Base-by-base conservation (phyloP, 2,113 vertebrate species). In the Xiphophorus couchianus region DNA sequence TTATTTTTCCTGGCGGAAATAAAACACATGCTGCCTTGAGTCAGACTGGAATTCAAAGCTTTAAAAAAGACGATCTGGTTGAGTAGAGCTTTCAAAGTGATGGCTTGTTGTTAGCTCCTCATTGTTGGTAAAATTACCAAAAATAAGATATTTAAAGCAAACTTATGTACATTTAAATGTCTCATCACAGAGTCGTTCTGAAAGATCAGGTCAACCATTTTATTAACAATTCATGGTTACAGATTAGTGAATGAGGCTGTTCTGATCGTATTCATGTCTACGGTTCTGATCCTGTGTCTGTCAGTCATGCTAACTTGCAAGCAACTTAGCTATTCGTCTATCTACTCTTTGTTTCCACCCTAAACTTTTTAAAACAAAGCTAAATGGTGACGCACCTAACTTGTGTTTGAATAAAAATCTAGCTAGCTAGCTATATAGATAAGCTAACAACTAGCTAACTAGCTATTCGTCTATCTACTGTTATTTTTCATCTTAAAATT, bases 101-200 rank as follows among this genome's bases (percentile, higher is more conserved):
- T 22, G 29, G 25, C 11, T 33, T 22, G 4, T 13, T 15, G 37
- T 77, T 51, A n/a, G 13, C 37, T 54, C 19, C 62, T 51, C 14
- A 2, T 35, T 69, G 62, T 73, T 71, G 10, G 27, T 63, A 71
- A 17, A 51, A 11, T 54, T 29, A 78, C 68, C 12, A 10, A 42
- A 77, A 67, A 61, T 37, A 35, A 14, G 35, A 31, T 22, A 69
- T 33, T 10, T 58, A 62, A 28, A 31, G 39, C 12, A 28, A 29
- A 11, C 9, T 39, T 51, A 42, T 58, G 42, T 44, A n/a, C 31
- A 78, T 73, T 42, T 3, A 70, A 80, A 76, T 66, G 31, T 13
- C 2, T 71, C 2, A 35, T 48, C 17, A 33, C 61, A 35, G 39
- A 67, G 14, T 66, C 48, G 54, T 29, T 61, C 1, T 9, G 30